These are phyloP conservation scores for Porites evermanni DNA, from an alignment of 92 coral and sea anemone species.

Conservation along the genomic window DNA sequence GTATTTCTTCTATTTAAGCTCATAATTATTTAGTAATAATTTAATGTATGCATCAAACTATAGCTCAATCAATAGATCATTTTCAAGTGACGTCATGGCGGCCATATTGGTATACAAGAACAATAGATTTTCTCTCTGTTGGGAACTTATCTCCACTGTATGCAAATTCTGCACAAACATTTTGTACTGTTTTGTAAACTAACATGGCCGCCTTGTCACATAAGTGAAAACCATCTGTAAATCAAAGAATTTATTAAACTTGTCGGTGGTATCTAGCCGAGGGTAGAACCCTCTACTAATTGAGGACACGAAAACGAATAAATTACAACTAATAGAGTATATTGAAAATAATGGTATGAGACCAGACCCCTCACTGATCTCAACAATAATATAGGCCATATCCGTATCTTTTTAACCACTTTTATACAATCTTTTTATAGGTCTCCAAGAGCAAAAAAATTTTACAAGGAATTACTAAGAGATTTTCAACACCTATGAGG, in stretches of 20 bases:
- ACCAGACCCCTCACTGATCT: constrained; percentile 5
- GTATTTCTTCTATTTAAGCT: constrained; percentile 14
- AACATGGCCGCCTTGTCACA: background rate
- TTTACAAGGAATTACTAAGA: constrained; percentile 34
- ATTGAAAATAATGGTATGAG: background rate
- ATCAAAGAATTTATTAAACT: constrained; percentile 16
- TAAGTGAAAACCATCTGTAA: constrained; percentile 7
- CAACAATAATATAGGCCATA: background rate
- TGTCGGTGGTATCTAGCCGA: constrained; percentile 2
- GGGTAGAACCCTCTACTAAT: background rate
- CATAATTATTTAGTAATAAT: background rate
- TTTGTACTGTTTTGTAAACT: too few species aligned
- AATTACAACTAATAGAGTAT: constrained; percentile 5
- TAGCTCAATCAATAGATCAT: too few species aligned
- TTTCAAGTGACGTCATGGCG: background rate
- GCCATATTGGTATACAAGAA: background rate
- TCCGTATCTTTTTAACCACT: background rate
- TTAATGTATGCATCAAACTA: constrained; percentile 16
- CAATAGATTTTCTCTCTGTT: too few species aligned
- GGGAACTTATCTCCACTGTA: too few species aligned
- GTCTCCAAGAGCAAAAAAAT: constrained; percentile 34
- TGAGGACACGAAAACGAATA: constrained; percentile 7
- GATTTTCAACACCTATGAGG: background rate
- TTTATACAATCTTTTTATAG: constrained; percentile 13
- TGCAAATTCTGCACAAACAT: too few species aligned